Evolutionary conservation across 1,140 invertebrate species (phyloP), one percentile per base, ranked within the genome.

Genomic region (Goniozus legneri): DNA sequence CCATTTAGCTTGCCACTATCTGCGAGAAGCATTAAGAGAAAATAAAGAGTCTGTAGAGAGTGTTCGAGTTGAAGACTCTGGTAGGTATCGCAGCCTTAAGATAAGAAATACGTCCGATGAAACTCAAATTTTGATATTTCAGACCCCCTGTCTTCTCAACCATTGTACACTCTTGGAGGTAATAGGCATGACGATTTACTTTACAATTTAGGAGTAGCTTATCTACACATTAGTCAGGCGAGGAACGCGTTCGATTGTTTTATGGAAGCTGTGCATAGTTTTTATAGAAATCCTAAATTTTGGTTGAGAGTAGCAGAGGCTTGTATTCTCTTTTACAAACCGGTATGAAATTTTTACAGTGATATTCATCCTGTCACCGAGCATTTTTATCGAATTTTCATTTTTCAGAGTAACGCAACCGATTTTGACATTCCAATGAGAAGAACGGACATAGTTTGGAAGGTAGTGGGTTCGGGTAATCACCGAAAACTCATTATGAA

Each of bases 241-340:
- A 77, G 82, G 46, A 82, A 87, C 58, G 93, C 95, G 1, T 97
- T 97, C 74, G 90, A 95, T 62, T 95, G 89, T 75, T 82, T 98
- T 6, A 84, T 89, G n/a, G 86, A 92, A 71, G 88, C 89, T 16
- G 83, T 92, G 0, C 84, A 92, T 54, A 84, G 87, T 37, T 91
- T 91, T 61, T 88, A 89, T 44, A 88, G 85, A 56, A 96, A 95
- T 76, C 88, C 92, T 1, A 78, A 90, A 38, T 79, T 97, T 3
- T 98, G 95, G 95, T 71, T 96, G 21, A 80, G 94, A 54, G 79
- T 98, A 57, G 92, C 95, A 1, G 95, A 98, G 74, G 95, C 93
- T 66, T 95, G 91, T 69, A 86, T 91, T 44, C 80, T 82, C 69
- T 77, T 80, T 32, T 79, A 87, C 50, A 86, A 87, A 78, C 65